Evolutionary conservation across 2,113 vertebrate genomes (phyloP).

Genomic region (Morone saxatilis): DNA sequence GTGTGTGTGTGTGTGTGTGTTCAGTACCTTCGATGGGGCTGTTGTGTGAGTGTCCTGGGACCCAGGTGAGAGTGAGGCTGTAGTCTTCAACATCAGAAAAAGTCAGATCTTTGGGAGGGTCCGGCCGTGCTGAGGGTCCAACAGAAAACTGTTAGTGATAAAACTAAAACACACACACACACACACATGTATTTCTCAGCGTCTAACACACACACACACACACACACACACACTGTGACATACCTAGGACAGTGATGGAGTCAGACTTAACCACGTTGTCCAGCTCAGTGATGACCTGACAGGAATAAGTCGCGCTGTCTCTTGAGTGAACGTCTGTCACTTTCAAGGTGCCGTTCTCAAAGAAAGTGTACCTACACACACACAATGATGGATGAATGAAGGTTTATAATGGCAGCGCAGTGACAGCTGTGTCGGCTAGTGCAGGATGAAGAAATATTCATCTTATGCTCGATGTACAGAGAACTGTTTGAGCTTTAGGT

Average conservation of each 20-base stretch:
- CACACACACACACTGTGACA: conserved; percentile 29
- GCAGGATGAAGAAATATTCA: no score
- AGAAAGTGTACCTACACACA: conserved; percentile 81
- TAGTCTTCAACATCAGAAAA: conserved; percentile 55
- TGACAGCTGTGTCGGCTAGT: no score
- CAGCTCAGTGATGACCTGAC: conserved; percentile 84
- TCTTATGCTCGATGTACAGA: no score
- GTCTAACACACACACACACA: conserved; percentile 10
- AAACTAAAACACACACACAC: background rate
- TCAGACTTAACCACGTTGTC: conserved; percentile 80
- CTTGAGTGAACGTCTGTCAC: conserved; percentile 80
- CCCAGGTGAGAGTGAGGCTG: conserved; percentile 81
- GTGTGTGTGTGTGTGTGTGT: conserved; percentile 7
- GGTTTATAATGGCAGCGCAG: no score
- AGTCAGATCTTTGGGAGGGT: conserved; percentile 70
- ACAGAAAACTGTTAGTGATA: conserved; percentile 13
- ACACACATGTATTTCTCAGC: background rate
- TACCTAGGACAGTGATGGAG: conserved; percentile 87
- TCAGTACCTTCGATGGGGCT: conserved; percentile 74
- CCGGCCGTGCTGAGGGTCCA: conserved; percentile 76
- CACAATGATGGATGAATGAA: background rate
- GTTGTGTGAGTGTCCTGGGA: conserved; percentile 83
- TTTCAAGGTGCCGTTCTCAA: conserved; percentile 77
- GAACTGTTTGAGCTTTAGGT: no score
- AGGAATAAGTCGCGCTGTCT: conserved; percentile 85